Evolutionary conservation across 2,888 invertebrate genomes (phyloP), one percentile per base, ranked within the genome.

Genomic region (Chloroclystis v-ata): DNA sequence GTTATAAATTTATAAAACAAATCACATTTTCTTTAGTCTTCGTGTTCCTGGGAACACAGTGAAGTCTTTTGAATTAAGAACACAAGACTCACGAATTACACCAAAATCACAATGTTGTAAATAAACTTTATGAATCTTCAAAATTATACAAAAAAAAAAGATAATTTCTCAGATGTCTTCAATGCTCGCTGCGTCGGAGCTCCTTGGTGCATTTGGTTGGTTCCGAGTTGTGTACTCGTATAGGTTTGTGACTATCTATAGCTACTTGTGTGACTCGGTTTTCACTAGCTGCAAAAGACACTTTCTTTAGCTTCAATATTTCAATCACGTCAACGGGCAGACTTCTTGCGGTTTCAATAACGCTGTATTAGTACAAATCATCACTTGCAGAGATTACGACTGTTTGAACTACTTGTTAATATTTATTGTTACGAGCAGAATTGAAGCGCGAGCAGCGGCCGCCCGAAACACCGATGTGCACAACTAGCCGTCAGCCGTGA

Each of bases 141-240:
- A 5, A 33, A 33, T n/a, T 33, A 33, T 42, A 24, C 11, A 49
- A 10, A 33, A 37, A 44, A 37, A 43, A 45, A 33, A 74, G 75
- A 79, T 30, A 77, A 90, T 92, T 93, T 92, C 92, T 93, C 93
- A 93, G 93, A 93, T 93, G 93, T 93, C 93, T 92, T 93, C 93
- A 94, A 93, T 94, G 93, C 93, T 93, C 93, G 93, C 93, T 93
- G 93, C 91, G 91, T 93, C 91, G 91, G 91, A 90, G 89, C 92
- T 78, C 71, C 73, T 75, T 74, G 84, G 78, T 85, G 77, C 75
- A 72, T 74, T 70, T 67, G 71, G 66, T 75, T 69, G 79, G 78
- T 79, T 75, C 71, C 37, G 33, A 75, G 65, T 61, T 26, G 26
- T 26, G 63, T 65, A 65, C 59, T 67, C 61, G 67, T 73, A 63